Evolutionary conservation across 1,140 invertebrate species (phyloP).

Genomic region (Heterodera carotae): DNA sequence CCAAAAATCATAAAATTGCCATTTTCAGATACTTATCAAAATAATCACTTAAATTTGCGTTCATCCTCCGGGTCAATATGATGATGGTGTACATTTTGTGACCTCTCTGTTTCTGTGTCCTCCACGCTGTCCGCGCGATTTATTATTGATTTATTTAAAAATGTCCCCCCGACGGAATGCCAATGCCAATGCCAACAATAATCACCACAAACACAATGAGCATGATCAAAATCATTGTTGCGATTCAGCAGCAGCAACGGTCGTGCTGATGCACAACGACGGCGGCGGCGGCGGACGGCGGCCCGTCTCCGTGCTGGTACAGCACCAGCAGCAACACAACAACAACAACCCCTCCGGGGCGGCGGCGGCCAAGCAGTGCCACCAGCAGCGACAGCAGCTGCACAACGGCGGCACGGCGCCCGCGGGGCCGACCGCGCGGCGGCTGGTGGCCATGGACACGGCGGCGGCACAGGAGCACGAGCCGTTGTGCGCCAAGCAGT

Average conservation of each 20-base stretch:
- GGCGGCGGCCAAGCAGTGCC: conserved; percentile 23
- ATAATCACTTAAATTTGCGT: too few species aligned
- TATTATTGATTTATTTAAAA: too few species aligned
- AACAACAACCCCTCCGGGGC: background rate
- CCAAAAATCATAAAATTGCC: too few species aligned
- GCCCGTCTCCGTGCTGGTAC: conserved; percentile 1
- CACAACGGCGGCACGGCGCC: background rate
- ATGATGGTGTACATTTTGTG: too few species aligned
- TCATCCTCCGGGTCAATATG: background rate
- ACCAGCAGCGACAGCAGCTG: background rate
- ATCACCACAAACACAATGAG: background rate
- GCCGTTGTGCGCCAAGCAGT: conserved; percentile 31
- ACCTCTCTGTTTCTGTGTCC: too few species aligned
- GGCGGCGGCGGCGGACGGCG: background rate
- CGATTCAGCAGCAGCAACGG: background rate
- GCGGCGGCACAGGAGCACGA: conserved; percentile 16
- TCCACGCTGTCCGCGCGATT: too few species aligned
- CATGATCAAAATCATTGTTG: background rate
- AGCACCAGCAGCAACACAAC: background rate
- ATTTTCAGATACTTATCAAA: background rate
- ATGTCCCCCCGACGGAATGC: background rate
- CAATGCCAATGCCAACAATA: background rate
- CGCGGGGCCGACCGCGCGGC: background rate
- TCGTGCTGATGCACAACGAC: background rate
- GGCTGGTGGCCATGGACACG: background rate